A percentile compares a stretch with the other conserved stretches of the same genome.
phyloP scores from a whole-genome alignment of 1,140 invertebrate species.

The Caenorhabditis inopinata region DNA sequence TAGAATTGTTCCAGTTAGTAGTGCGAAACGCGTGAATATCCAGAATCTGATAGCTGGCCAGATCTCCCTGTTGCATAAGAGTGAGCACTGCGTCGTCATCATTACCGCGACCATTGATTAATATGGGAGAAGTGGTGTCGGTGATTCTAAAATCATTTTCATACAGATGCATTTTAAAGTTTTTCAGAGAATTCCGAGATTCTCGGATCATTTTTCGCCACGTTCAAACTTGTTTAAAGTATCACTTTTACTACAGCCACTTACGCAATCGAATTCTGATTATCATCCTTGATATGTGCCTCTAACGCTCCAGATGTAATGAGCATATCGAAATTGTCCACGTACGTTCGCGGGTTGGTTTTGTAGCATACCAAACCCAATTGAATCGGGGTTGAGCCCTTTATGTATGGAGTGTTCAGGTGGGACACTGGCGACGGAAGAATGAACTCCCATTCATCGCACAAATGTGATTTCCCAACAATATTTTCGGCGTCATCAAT shows the following conservation, averaged over 20 bases:
- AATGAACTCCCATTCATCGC: not conserved
- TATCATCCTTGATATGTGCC: conserved; percentile 21
- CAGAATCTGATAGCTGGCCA: conserved; percentile 34
- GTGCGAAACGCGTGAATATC: conserved; percentile 46
- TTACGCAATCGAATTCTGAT: not conserved
- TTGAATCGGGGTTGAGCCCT: not conserved
- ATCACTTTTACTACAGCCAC: not conserved
- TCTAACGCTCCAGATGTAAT: conserved; percentile 47
- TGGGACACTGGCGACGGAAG: not conserved
- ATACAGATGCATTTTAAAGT: too few species aligned
- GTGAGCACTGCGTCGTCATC: conserved; percentile 11
- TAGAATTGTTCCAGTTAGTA: conserved; percentile 41
- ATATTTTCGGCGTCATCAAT: not conserved
- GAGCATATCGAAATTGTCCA: conserved; percentile 42
- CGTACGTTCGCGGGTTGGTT: conserved; percentile 42
- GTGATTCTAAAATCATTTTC: conserved; percentile 6
- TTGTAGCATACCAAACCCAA: conserved; percentile 37
- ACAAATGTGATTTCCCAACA: not conserved
- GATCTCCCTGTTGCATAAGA: not conserved
- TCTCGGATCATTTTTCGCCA: not conserved
- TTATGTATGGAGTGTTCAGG: not conserved
- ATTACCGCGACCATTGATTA: conserved; percentile 16
- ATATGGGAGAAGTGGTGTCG: conserved; percentile 32
- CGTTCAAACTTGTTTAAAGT: not conserved
- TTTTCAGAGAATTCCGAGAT: too few species aligned